Percentiles rank a stretch among this genome's conserved stretches.
These are phyloP conservation scores for Ctena decussata DNA, from an alignment of 2,888 invertebrate species.

Conservation along the genomic window DNA sequence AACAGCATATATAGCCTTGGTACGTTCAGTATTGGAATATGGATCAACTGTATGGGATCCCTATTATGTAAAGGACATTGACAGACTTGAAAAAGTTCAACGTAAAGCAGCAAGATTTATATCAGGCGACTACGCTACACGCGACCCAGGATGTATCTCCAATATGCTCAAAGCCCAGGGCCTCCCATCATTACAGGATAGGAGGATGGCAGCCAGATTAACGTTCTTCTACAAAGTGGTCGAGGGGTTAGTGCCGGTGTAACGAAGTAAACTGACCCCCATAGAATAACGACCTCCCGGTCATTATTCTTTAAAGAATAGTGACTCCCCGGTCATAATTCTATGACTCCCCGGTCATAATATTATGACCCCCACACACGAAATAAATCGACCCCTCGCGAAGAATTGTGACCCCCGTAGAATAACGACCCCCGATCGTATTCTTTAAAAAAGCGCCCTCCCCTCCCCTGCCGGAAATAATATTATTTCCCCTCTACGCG, in stretches of 20 bases:
- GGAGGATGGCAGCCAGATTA: not conserved
- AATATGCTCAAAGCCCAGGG: not conserved
- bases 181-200: not conserved
- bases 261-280: too few relatives aligned
- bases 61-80: not conserved
- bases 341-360: too few relatives aligned
- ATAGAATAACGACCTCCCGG: too few relatives aligned
- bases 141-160: not conserved
- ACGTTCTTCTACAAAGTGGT: constrained; percentile 11
- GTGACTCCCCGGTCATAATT: too few relatives aligned
- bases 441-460: too few relatives aligned
- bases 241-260: constrained; percentile 8
- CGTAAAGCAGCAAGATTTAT: not conserved
- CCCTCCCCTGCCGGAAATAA: too few relatives aligned
- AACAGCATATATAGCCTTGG: constrained; percentile 14
- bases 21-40: constrained; percentile 1
- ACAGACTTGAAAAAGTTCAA: not conserved
- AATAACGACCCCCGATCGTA: too few relatives aligned
- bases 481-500: too few relatives aligned
- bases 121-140: not conserved
- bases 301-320: too few relatives aligned
- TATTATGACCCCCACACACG: too few relatives aligned
- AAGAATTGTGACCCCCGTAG: too few relatives aligned
- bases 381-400: too few relatives aligned
- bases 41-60: not conserved